Conservation (phyloP, 1,140 invertebrate genomes). For the Tetraneura akinire region DNA sequence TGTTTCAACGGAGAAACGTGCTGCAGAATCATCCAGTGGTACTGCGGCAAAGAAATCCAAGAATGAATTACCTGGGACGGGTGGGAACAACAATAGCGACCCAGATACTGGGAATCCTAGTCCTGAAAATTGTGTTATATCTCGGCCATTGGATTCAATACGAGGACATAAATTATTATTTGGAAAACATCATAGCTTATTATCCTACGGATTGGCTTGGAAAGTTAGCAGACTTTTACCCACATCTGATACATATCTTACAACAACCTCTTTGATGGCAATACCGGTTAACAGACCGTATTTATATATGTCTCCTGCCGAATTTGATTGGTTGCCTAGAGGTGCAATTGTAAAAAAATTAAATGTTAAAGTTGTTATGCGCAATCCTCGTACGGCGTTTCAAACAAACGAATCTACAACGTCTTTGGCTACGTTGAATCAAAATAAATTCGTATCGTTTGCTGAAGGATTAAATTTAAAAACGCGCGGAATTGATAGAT, state of each 20-base stretch:
- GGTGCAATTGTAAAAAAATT: too few relatives aligned
- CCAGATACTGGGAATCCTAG: too few relatives aligned
- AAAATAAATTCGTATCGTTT: constrained; percentile 29
- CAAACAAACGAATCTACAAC: background rate
- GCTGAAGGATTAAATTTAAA: too few relatives aligned
- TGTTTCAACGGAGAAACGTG: background rate
- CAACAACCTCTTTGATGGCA: background rate
- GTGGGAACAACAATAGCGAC: background rate
- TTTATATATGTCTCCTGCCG: background rate
- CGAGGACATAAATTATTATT: background rate
- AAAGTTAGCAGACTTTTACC: too few relatives aligned
- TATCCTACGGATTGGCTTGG: background rate
- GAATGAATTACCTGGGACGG: background rate
- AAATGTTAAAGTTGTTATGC: background rate
- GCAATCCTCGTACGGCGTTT: background rate
- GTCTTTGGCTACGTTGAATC: background rate
- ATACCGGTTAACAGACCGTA: background rate
- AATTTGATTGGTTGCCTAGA: background rate
- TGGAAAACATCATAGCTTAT: background rate
- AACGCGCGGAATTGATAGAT: background rate
- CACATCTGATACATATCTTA: too few relatives aligned
- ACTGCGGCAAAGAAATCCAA: background rate
- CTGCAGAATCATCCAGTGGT: background rate
- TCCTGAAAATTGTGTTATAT: background rate
- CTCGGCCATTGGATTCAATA: background rate